These are phyloP conservation scores for Hippocampus comes DNA, from an alignment of 2,113 vertebrate species.

Conservation along the genomic window DNA sequence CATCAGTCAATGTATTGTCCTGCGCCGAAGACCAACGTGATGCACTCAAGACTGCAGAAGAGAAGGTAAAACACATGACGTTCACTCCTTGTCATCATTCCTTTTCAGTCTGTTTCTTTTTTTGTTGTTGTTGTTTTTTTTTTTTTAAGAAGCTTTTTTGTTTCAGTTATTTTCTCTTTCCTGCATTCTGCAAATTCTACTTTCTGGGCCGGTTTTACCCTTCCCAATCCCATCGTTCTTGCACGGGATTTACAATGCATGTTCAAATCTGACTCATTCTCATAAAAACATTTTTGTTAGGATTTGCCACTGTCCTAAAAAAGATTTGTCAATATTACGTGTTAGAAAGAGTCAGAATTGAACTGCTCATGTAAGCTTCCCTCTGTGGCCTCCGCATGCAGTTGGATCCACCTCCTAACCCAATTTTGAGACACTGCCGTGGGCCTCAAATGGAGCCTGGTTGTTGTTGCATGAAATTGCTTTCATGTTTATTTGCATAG, in stretches of 20 bases:
- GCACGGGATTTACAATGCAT: constrained; percentile 27
- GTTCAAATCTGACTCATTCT: constrained; percentile 47
- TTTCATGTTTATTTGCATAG: background rate
- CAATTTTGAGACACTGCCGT: constrained; percentile 49
- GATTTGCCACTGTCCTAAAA: background rate
- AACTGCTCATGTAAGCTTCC: constrained; percentile 38
- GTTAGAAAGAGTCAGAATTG: constrained; percentile 36
- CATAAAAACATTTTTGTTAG: background rate
- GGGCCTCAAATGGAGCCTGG: constrained; percentile 77
- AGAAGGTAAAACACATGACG: constrained; percentile 78
- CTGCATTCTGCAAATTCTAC: constrained; percentile 30
- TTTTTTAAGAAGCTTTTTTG: constrained; percentile 7
- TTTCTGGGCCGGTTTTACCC: constrained; percentile 48
- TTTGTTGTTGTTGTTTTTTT: constrained; percentile 33
- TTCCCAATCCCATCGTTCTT: constrained; percentile 31
- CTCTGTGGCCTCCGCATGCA: constrained; percentile 70
- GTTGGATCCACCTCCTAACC: constrained; percentile 32
- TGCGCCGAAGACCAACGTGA: constrained; percentile 70
- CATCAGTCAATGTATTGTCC: constrained; percentile 28
- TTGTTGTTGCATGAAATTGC: constrained; percentile 29
- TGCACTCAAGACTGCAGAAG: constrained; percentile 66
- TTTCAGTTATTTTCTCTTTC: background rate
- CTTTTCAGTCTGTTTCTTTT: constrained; percentile 22
- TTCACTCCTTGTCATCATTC: constrained; percentile 29
- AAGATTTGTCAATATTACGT: background rate